phyloP scores from a whole-genome alignment of 2,888 invertebrate species.

The Altica lythri region DNA sequence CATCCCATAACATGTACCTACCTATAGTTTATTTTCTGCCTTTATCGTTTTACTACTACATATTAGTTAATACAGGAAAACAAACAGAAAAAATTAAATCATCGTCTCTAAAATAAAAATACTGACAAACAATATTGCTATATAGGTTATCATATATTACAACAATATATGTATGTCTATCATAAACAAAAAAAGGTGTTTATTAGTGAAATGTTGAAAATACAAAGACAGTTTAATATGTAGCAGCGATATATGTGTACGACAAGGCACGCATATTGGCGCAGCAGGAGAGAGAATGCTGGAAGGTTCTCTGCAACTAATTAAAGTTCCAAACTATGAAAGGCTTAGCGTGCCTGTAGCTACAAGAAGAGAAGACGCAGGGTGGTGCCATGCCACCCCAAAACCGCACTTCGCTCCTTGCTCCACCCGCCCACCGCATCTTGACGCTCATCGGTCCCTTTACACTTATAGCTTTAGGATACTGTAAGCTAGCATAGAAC shows the following conservation, averaged over 20 bases:
- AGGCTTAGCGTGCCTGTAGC: constrained; percentile 54
- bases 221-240: too few relatives aligned
- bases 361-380: constrained; percentile 45
- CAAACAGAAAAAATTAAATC: too few relatives aligned
- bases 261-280: constrained; percentile 40
- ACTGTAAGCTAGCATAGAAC: constrained; percentile 49
- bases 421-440: constrained; percentile 32
- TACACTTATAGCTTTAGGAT: constrained; percentile 54
- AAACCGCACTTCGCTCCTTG: constrained; percentile 36
- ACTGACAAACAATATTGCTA: too few relatives aligned
- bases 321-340: constrained; percentile 58
- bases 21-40: too few relatives aligned
- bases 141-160: too few relatives aligned
- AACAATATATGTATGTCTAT: too few relatives aligned
- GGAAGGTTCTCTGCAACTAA: constrained; percentile 56
- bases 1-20: too few relatives aligned
- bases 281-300: constrained; percentile 49
- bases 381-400: constrained; percentile 35
- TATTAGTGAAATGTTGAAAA: too few relatives aligned
- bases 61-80: too few relatives aligned
- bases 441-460: constrained; percentile 39
- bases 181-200: too few relatives aligned
- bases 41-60: too few relatives aligned
- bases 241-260: constrained; percentile 21
- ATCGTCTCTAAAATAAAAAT: too few relatives aligned